These are phyloP conservation scores for Terrapene triunguis DNA, from an alignment of 2,113 vertebrate species.

Conservation along the genomic window DNA sequence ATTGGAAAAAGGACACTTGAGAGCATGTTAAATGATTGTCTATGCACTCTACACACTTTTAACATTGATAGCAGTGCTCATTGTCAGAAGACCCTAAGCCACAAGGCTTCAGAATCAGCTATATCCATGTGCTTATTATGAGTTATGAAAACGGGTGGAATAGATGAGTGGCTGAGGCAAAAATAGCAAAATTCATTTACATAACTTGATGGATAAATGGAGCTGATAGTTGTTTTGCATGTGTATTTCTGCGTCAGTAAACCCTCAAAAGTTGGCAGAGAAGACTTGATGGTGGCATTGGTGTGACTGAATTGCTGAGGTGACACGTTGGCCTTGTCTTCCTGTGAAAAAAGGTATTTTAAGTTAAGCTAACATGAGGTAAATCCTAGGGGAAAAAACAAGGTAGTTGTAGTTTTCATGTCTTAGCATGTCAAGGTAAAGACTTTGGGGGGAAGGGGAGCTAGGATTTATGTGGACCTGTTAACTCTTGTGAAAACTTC, in stretches of 20 bases:
- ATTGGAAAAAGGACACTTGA: neutral
- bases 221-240: neutral
- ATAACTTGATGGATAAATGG: neutral
- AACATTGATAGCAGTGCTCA: neutral
- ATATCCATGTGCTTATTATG: neutral
- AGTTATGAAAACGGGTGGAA: neutral
- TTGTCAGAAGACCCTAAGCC: neutral
- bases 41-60: neutral
- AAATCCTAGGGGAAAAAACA: neutral
- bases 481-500: neutral
- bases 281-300: neutral
- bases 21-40: neutral
- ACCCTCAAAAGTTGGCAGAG: neutral
- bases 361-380: neutral
- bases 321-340: neutral
- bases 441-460: neutral
- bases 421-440: neutral
- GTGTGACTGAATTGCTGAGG: neutral
- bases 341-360: neutral
- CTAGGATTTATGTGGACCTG: neutral
- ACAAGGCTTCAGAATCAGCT: neutral
- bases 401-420: accelerated
- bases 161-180: accelerated
- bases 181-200: neutral
- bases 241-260: neutral